Base-by-base conservation (phyloP, 2,888 invertebrate genomes). In the Zelleria hepariella region DNA sequence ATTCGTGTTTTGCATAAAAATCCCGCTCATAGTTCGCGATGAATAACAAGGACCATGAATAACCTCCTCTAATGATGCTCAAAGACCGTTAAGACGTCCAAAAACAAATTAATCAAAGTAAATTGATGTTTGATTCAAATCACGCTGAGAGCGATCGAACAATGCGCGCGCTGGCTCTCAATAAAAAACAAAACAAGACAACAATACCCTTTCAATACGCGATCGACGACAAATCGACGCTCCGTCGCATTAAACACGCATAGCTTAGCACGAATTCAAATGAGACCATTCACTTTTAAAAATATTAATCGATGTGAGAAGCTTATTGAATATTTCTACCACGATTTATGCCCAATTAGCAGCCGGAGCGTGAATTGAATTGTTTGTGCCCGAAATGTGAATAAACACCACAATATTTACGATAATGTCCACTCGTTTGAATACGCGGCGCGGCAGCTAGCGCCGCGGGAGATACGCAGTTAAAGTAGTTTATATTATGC, bases 371-470 rank as follows among this genome's bases (percentile, higher is more conserved):
- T 86, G 86, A 86, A 88, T 86, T 86, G 86, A 87, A 88, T 88
- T 88, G 87, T 87, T 86, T 80, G 87, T 80, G 78, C 76, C 77
- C 77, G 76, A 85, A 85, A 82, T 82, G 75, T 84, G 82, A 82
- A 86, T 86, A 86, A 86, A 86, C 79, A 86, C 82, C 82, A 86
- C 77, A 86, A 88, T 87, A 87, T 88, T 88, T 86, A 88, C 85
- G 86, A 81, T 84, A 83, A 84, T 83, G 85, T 81, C 82, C 80
- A 74, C 73, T 66, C 72, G 76, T 76, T 78, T 83, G 79, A 80
- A 86, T 80, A 77, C 82, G 74, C 77, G 75, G 78, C 75, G 68
- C 72, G 65, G 74, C 71, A 69, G 67, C 69, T 68, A 42, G 68
- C 79, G 68, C 80, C 72, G 78, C 83, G 83, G 83, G 86, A 76